Evolutionary conservation across 2,888 invertebrate species (phyloP).

Genomic region (Celastrina argiolus): DNA sequence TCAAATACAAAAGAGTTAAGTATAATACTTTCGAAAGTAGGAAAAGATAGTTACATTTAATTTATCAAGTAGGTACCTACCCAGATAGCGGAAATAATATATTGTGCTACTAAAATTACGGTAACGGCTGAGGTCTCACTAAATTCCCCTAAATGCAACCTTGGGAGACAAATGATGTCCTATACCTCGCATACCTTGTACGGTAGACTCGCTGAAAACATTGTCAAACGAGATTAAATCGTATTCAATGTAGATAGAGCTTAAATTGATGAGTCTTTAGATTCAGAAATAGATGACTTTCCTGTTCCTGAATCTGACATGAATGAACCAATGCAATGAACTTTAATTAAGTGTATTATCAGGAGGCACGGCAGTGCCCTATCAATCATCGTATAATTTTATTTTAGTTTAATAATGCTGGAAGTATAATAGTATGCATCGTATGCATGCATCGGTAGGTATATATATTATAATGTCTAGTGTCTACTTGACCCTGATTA

Average conservation of each 20-base stretch:
- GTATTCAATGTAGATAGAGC: neutral
- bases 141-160: constrained; percentile 6
- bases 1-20: neutral
- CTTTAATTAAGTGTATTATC: too few species aligned
- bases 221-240: neutral
- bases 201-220: constrained; percentile 10
- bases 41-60: constrained; percentile 15
- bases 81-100: constrained; percentile 15
- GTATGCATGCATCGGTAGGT: too few species aligned
- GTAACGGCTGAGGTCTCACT: constrained; percentile 10
- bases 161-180: constrained; percentile 14
- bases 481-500: too few species aligned
- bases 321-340: too few species aligned
- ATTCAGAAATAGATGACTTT: constrained; percentile 1
- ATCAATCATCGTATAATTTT: too few species aligned
- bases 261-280: neutral
- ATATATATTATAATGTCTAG: too few species aligned
- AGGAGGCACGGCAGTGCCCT: neutral
- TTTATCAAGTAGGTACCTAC: constrained; percentile 19
- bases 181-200: constrained; percentile 17
- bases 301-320: neutral
- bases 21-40: neutral
- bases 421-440: too few species aligned
- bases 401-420: too few species aligned
- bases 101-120: constrained; percentile 13